These are phyloP conservation scores for Gallinago undulata DNA, from an alignment of 2,113 vertebrate genomes.

Conservation along the genomic window DNA sequence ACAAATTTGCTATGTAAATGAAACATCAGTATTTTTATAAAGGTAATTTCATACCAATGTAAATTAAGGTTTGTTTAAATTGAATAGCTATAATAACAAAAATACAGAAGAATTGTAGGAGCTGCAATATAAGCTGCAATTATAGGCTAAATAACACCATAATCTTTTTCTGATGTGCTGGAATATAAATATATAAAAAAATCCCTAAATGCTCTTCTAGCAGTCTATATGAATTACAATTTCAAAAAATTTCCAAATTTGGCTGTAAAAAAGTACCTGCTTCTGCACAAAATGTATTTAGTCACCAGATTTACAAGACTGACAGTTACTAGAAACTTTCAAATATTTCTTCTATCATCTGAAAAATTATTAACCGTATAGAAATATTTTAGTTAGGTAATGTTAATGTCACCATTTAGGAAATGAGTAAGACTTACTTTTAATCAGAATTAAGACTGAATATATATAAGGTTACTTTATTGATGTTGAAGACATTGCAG, in stretches of 20 bases:
- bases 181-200: background rate
- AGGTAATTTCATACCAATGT: background rate
- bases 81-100: background rate
- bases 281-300: background rate
- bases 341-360: background rate
- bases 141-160: background rate
- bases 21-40: background rate
- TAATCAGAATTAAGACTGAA: background rate
- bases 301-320: background rate
- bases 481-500: background rate
- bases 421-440: background rate
- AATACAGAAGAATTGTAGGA: background rate
- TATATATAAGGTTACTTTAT: background rate
- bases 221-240: background rate
- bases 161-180: background rate
- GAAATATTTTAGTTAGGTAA: background rate
- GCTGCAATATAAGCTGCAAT: background rate
- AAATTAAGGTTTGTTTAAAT: background rate
- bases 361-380: background rate
- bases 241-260: background rate
- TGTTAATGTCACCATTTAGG: background rate
- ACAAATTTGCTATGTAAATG: background rate
- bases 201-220: background rate
- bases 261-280: background rate
- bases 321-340: background rate